Evolutionary conservation across 2,113 vertebrate genomes (phyloP), one percentile per base, ranked within the genome.

Genomic region (Phylloscopus whistleri): DNA sequence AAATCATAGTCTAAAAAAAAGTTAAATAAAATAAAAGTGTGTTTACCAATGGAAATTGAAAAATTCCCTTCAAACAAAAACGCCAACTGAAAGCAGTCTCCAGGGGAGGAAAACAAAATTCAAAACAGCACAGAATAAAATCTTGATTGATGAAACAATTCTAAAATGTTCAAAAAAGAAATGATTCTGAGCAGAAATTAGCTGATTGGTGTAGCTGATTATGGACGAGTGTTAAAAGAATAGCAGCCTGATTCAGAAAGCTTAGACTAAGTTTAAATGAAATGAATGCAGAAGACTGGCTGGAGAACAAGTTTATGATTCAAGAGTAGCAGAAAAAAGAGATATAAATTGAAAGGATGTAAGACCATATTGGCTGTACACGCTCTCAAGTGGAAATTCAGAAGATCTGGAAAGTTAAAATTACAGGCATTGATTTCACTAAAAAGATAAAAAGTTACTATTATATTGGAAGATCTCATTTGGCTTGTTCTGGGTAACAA

Each of bases 391-490:
- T n/a, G 35, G 43, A 92, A 92, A 89, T 86, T 78, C 64, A 60
- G 73, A 93, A 84, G 89, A 91, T 8, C 64, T 72, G 24, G 13
- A 28, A 91, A 84, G 73, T 66, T 89, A 87, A 91, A 92, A 91
- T 70, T 43, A 70, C 18, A 75, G 27, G n/a, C 59, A 81, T 11
- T 74, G 48, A 73, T 83, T 91, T 82, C 48, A 69, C 18, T 62
- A 90, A 78, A 92, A 81, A 87, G 63, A 85, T 59, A 2, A 83
- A 69, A 89, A 70, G 43, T 44, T 91, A 53, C 48, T 12, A 1
- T 51, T 75, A 24, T 13, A 62, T 22, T 62, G 55, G 46, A 84
- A 73, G 31, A 77, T 67, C 68, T 88, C 73, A 26, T 62, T 67
- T 77, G 48, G 43, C 43, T 51, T 10, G 1, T 77, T 87, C 41